phyloP scores from a whole-genome alignment of 2,888 invertebrate genomes.

The Ennomos quercinarius region DNA sequence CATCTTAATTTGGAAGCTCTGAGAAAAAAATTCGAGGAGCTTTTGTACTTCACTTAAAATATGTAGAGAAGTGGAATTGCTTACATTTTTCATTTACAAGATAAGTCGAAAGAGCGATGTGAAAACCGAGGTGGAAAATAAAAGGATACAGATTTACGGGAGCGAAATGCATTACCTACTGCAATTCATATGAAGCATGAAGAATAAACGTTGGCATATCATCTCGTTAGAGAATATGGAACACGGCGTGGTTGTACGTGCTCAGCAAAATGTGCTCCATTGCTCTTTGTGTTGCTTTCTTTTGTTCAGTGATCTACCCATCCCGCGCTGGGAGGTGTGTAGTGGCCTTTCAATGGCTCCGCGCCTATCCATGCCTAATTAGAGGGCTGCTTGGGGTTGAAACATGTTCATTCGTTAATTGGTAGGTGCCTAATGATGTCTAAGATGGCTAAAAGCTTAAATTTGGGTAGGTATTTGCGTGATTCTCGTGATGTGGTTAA shows the following conservation, averaged over 20 bases:
- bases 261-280: conserved; percentile 77
- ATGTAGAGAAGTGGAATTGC: conserved; percentile 23
- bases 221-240: conserved; percentile 82
- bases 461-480: not conserved
- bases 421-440: conserved; percentile 16
- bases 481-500: too few species aligned
- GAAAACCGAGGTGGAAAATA: conserved; percentile 19
- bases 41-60: conserved; percentile 27
- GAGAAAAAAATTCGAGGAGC: conserved; percentile 24
- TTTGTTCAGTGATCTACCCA: conserved; percentile 75
- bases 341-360: conserved; percentile 52
- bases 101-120: conserved; percentile 17
- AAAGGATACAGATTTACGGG: conserved; percentile 25
- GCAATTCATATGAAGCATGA: conserved; percentile 58
- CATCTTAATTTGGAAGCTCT: conserved; percentile 38
- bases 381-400: conserved; percentile 40
- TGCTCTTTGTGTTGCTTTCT: conserved; percentile 79
- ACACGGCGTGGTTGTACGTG: conserved; percentile 64
- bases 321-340: conserved; percentile 48
- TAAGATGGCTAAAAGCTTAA: conserved; percentile 2
- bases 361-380: conserved; percentile 46
- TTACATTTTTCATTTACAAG: conserved; percentile 28
- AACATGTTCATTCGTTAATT: conserved; percentile 26
- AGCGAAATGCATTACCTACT: conserved; percentile 50
- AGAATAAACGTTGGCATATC: conserved; percentile 74